Conservation (phyloP, 2,888 invertebrate species). For the Brachycybe producta region DNA sequence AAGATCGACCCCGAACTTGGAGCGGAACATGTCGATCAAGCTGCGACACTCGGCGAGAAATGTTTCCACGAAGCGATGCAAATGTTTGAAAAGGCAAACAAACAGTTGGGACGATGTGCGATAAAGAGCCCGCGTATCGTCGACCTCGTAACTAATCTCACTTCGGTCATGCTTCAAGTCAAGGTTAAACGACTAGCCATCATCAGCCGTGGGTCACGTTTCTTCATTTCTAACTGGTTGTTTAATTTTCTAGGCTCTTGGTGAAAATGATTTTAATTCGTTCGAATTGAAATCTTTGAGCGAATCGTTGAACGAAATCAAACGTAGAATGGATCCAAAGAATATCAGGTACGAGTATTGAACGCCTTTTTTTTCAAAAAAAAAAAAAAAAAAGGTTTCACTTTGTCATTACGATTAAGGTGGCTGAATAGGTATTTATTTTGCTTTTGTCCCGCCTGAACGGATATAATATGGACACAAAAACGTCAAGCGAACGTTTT, state of each 20-base stretch:
- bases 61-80: constrained; percentile 71
- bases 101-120: constrained; percentile 11
- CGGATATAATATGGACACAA: no score
- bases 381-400: no score
- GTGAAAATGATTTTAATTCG: constrained; percentile 49
- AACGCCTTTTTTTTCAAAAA: no score
- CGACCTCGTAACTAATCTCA: constrained; percentile 69
- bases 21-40: constrained; percentile 69
- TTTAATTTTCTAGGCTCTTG: constrained; percentile 31
- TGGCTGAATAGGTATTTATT: no score
- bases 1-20: constrained; percentile 71
- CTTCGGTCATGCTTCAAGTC: constrained; percentile 78
- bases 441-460: no score
- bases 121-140: constrained; percentile 41
- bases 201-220: neutral
- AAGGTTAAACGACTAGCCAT: no score
- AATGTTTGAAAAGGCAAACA: constrained; percentile 49
- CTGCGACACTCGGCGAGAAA: constrained; percentile 72
- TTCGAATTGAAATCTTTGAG: constrained; percentile 81
- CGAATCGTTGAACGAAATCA: constrained; percentile 81
- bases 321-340: constrained; percentile 56
- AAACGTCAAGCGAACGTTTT: no score
- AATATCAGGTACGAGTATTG: constrained; percentile 50
- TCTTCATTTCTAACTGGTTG: neutral
- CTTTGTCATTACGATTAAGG: no score